These are phyloP conservation scores for Oreochromis mossambicus DNA, from an alignment of 2,797 vertebrate genomes.

Conservation along the genomic window DNA sequence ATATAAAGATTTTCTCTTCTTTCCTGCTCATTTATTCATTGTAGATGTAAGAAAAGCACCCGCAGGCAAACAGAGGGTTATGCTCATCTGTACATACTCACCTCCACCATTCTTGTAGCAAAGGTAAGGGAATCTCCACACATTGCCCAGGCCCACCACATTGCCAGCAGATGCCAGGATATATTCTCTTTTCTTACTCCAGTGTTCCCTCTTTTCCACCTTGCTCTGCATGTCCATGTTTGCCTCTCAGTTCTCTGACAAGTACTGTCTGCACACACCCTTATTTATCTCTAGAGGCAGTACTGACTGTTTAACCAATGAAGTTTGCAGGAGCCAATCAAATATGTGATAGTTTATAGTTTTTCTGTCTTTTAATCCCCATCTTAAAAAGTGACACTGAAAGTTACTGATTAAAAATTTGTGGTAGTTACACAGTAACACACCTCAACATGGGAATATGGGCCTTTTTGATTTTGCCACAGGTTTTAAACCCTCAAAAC, in stretches of 20 bases:
- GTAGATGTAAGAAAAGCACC: not conserved
- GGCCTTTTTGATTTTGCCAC: not conserved
- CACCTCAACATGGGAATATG: not conserved
- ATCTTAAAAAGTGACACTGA: not conserved
- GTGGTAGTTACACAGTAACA: not conserved
- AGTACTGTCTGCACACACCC: not conserved
- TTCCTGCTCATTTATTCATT: not conserved
- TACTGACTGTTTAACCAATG: not conserved
- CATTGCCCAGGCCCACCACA: conserved; percentile 60
- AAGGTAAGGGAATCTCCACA: conserved; percentile 68
- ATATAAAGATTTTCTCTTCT: not conserved
- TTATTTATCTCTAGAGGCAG: not conserved
- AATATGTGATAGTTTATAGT: not conserved
- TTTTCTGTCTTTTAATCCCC: not conserved
- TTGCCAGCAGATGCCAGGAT: conserved; percentile 55
- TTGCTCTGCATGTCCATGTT: not conserved
- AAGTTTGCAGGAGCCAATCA: not conserved
- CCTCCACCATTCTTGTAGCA: conserved; percentile 69
- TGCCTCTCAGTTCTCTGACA: not conserved
- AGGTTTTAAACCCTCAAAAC: not conserved
- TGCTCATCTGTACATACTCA: not conserved
- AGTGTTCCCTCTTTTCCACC: conserved; percentile 38
- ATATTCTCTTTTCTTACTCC: conserved; percentile 54
- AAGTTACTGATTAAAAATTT: not conserved
- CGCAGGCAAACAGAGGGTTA: not conserved